phyloP scores from a whole-genome alignment of 2,888 invertebrate species.

The Sesia apiformis region DNA sequence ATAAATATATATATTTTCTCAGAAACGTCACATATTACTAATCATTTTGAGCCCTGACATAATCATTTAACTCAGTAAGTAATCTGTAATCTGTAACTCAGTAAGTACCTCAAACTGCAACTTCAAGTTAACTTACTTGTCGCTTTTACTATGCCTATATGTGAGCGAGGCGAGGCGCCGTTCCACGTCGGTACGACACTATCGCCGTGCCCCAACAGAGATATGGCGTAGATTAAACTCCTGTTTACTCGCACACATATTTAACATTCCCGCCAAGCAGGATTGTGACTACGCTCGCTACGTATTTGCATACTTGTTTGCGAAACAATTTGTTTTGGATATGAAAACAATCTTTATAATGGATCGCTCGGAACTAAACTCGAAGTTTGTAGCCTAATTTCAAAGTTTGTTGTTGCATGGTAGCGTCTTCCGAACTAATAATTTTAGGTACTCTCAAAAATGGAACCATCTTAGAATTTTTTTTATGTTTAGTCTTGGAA shows the following conservation, averaged over 20 bases:
- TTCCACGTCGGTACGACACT: slow-evolving; percentile 6
- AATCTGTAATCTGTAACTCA: too few relatives aligned
- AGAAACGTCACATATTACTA: too few relatives aligned
- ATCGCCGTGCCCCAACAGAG: slow-evolving; percentile 27
- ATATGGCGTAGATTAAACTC: slow-evolving; percentile 68
- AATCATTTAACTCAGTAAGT: too few relatives aligned
- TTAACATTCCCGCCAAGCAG: slow-evolving; percentile 55
- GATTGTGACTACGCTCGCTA: slow-evolving; percentile 46
- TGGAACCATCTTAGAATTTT: too few relatives aligned
- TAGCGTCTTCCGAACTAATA: too few relatives aligned
- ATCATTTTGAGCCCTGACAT: too few relatives aligned
- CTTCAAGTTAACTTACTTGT: too few relatives aligned
- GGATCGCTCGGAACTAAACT: not conserved
- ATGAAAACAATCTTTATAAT: slow-evolving; percentile 7
- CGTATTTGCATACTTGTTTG: slow-evolving; percentile 66
- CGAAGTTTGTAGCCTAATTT: not conserved
- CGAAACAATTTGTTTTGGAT: slow-evolving; percentile 55
- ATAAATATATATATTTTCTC: too few relatives aligned
- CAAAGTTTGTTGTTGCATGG: not conserved
- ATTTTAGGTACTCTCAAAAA: too few relatives aligned
- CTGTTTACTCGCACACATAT: slow-evolving; percentile 64
- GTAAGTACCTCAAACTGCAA: too few relatives aligned
- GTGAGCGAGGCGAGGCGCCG: not conserved
- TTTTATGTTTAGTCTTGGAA: too few relatives aligned
- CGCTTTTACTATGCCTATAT: too few relatives aligned